Percentiles rank a stretch among this genome's conserved stretches.
These are phyloP conservation scores for Cryptomyrus ogoouensis DNA, from an alignment of 2,113 vertebrate genomes.

Conservation along the genomic window DNA sequence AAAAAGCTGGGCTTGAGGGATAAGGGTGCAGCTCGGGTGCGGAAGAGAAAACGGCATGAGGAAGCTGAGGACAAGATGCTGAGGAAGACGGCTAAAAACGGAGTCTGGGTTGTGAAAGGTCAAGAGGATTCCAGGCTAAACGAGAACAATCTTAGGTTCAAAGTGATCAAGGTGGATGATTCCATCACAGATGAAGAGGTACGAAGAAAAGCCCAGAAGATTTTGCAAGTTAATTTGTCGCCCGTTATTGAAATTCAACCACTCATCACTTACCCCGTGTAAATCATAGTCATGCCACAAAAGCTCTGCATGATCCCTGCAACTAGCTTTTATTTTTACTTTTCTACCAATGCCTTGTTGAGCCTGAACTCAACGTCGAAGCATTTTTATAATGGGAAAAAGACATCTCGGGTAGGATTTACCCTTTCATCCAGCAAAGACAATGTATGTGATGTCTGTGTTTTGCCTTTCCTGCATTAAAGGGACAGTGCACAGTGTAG, in stretches of 20 bases:
- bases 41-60: constrained; percentile 14
- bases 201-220: constrained; percentile 63
- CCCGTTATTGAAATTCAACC: constrained; percentile 68
- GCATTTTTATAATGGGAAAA: not conserved
- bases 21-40: constrained; percentile 28
- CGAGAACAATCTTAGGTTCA: constrained; percentile 50
- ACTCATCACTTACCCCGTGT: constrained; percentile 33
- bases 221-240: constrained; percentile 68
- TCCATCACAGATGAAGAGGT: constrained; percentile 64
- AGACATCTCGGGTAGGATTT: not conserved
- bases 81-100: constrained; percentile 18
- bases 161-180: constrained; percentile 65
- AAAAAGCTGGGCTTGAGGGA: constrained; percentile 7
- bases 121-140: constrained; percentile 39
- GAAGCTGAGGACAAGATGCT: constrained; percentile 20
- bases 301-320: not conserved
- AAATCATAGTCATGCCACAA: not conserved
- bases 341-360: constrained; percentile 15
- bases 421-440: not conserved
- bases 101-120: constrained; percentile 31
- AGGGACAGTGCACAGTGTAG: too few species aligned
- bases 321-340: constrained; percentile 7
- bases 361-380: constrained; percentile 3
- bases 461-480: not conserved
- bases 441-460: not conserved